Base-by-base conservation (phyloP, 2,113 vertebrate species). In the Diphyllodes magnificus region DNA sequence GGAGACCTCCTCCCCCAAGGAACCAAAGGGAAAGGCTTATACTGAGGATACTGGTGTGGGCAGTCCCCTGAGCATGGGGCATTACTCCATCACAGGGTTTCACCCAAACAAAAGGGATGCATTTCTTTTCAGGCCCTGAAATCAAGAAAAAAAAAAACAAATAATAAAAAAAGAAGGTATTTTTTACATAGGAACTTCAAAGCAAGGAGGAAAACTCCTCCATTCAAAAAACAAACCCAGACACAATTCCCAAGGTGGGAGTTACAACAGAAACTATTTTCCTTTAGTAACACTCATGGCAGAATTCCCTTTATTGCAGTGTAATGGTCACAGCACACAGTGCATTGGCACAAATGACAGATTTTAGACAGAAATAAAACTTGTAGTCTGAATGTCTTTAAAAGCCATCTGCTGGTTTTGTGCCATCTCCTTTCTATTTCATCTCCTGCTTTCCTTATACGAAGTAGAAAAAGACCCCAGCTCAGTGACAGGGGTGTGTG, bases 81-180 rank as follows among this genome's bases (percentile, higher is more conserved):
- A 2, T 49, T 65, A 44, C 3, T 25, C 33, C 42, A 17, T 16
- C 61, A 21, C 30, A 59, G 45, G 14, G 8, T 39, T 87, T 71
- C 54, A 49, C 7, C 7, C 50, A 45, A 23, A 18, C 31, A 40
- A 45, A 75, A 79, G 13, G 25, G 17, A 56, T 60, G 2, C 18
- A 49, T 69, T 71, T 24, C 21, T 82, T 84, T 82, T 60, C 54
- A 80, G 31, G 53, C 28, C 25, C 12, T 44, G 78, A 75, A 71
- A 79, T 82, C 3, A 44, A 71, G 21, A 33, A 49, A 65, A 25
- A 25, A 18, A 13, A 9, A 37, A 37, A 9, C 6, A 53, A 40
- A 15, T 2, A 49, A 56, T 20, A 11, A 42, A 35, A 40, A 2
- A 17, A 1, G 1, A 40, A 9, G 4, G 9, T 9, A 2, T 11